A percentile compares a stretch with the other conserved stretches of the same genome.
Evolutionary conservation across 1,140 invertebrate species (phyloP).

Genomic region (Drosophila trapezifrons): DNA sequence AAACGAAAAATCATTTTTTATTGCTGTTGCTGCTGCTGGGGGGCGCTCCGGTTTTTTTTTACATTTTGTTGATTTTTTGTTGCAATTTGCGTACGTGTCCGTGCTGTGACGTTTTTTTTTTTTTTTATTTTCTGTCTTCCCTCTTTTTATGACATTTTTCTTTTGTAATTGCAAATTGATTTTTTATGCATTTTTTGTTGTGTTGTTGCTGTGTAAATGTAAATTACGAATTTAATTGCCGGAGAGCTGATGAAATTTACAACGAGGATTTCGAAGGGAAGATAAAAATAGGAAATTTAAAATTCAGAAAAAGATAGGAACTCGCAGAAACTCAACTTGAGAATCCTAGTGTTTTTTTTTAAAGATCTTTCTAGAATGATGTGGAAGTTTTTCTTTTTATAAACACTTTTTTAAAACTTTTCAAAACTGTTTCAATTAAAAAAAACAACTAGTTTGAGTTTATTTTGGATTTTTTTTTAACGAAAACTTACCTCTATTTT

Average conservation of each 20-base stretch:
- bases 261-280: conserved; percentile 7
- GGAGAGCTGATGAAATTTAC: conserved; percentile 31
- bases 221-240: conserved; percentile 33
- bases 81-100: conserved; percentile 58
- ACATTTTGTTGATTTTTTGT: conserved; percentile 21
- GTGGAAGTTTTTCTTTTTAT: background rate
- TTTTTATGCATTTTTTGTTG: conserved; percentile 71
- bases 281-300: background rate
- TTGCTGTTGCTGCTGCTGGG: conserved; percentile 35
- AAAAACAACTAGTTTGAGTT: background rate
- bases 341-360: no score
- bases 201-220: conserved; percentile 26
- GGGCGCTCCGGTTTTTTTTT: conserved; percentile 22
- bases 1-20: conserved; percentile 66
- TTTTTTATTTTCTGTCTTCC: conserved; percentile 14
- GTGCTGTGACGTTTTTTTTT: conserved; percentile 51
- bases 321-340: no score
- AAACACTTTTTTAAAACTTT: background rate
- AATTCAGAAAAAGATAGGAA: background rate
- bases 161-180: conserved; percentile 70
- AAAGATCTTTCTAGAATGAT: background rate
- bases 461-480: conserved; percentile 4
- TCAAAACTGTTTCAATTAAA: background rate
- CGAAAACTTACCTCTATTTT: conserved; percentile 79
- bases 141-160: conserved; percentile 54